A percentile compares a stretch with the other conserved stretches of the same genome.
Evolutionary conservation across 2,113 vertebrate species (phyloP).

Genomic region (Eubucco bourcierii): DNA sequence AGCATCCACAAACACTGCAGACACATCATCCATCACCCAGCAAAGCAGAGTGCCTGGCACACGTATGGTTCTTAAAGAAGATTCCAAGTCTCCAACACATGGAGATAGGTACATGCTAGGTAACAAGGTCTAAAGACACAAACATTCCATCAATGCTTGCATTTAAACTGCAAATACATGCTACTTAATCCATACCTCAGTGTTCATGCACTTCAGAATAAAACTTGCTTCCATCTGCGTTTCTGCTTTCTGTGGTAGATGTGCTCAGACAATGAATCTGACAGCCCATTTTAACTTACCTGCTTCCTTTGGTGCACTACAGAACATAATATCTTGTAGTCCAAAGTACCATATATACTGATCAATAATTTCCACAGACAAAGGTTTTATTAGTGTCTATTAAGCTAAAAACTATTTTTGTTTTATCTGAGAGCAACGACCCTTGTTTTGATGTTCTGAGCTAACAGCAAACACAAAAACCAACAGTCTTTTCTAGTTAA

Average conservation of each 20-base stretch:
- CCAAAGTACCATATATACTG: neutral
- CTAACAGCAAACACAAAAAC: conserved; percentile 2
- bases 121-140: neutral
- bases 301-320: neutral
- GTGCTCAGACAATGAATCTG: neutral
- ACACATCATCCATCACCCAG: neutral
- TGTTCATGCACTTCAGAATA: neutral
- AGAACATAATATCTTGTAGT: neutral
- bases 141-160: neutral
- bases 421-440: neutral
- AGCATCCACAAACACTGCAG: neutral
- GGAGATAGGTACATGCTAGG: no score
- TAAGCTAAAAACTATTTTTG: neutral
- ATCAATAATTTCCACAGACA: neutral
- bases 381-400: neutral
- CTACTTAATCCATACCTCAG: neutral
- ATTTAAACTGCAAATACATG: neutral
- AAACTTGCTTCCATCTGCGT: neutral
- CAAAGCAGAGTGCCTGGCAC: neutral
- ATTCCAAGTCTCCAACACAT: neutral
- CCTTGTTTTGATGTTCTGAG: neutral
- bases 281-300: conserved; percentile 10
- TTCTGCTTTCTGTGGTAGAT: neutral
- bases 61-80: neutral
- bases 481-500: conserved; percentile 33